These are phyloP conservation scores for Perizoma affinitatum DNA, from an alignment of 2,888 invertebrate species.

Conservation along the genomic window DNA sequence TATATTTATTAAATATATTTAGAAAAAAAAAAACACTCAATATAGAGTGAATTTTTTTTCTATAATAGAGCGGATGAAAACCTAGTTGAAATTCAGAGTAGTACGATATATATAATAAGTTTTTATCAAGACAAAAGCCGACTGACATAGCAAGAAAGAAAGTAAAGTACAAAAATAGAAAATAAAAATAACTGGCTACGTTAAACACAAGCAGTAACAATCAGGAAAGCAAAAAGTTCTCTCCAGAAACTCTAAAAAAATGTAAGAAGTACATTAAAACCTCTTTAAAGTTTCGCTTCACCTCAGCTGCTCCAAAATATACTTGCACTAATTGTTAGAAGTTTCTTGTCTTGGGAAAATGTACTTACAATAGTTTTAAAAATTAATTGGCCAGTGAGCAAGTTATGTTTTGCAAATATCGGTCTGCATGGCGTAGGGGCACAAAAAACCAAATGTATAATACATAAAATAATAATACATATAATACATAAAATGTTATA, in stretches of 20 bases:
- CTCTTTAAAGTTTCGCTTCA: constrained; percentile 25
- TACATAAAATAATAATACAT: too few species aligned
- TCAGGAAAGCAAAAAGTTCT: constrained; percentile 23
- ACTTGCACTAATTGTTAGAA: constrained; percentile 16
- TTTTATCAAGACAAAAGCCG: too few species aligned
- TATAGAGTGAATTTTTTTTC: too few species aligned
- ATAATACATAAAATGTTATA: too few species aligned
- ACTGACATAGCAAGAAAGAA: neutral
- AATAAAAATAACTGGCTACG: constrained; percentile 2
- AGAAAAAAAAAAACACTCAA: too few species aligned
- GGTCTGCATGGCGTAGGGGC: too few species aligned
- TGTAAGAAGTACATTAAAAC: constrained; percentile 25
- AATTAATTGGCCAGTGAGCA: neutral
- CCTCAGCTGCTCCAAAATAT: constrained; percentile 14
- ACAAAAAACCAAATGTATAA: too few species aligned
- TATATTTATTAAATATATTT: too few species aligned
- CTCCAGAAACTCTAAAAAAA: constrained; percentile 21
- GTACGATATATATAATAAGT: too few species aligned
- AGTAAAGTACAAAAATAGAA: too few species aligned
- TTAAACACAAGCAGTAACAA: constrained; percentile 23
- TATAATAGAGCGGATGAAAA: too few species aligned
- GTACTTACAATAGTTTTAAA: constrained; percentile 7
- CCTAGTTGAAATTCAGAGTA: too few species aligned
- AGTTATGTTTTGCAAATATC: neutral
- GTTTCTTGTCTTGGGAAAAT: constrained; percentile 3